Evolutionary conservation across 2,797 vertebrate genomes (phyloP).

Genomic region (Sarcoramphus papa): DNA sequence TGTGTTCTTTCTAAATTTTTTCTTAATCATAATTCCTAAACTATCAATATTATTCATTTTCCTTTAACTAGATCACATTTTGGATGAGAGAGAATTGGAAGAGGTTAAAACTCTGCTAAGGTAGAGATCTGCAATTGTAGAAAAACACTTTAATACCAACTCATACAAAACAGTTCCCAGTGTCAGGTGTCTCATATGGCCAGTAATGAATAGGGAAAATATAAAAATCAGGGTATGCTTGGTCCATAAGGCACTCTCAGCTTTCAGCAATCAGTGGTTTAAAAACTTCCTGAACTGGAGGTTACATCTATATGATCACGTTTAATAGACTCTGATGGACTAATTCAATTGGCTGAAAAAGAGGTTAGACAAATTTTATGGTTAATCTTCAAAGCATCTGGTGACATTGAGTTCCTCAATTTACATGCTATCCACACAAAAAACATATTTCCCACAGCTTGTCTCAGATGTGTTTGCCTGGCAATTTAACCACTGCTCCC

Average conservation of each 20-base stretch:
- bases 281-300: constrained; percentile 15
- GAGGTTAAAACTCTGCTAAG: background rate
- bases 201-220: background rate
- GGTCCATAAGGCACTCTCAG: background rate
- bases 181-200: background rate
- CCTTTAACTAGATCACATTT: background rate
- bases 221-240: background rate
- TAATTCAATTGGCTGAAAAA: constrained; percentile 8
- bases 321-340: background rate
- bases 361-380: constrained; percentile 16
- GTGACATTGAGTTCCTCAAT: background rate
- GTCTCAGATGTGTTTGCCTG: background rate
- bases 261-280: constrained; percentile 9
- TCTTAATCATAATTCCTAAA: background rate
- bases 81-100: background rate
- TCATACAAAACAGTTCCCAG: background rate
- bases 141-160: background rate
- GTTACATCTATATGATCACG: background rate
- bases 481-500: background rate
- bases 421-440: background rate
- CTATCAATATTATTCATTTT: background rate
- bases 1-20: background rate
- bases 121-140: background rate
- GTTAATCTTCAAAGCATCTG: constrained; percentile 46
- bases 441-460: constrained; percentile 4